A percentile compares a stretch with the other conserved stretches of the same genome.
These are phyloP conservation scores for Mamestra configurata DNA, from an alignment of 1,140 invertebrate genomes.

Conservation along the genomic window DNA sequence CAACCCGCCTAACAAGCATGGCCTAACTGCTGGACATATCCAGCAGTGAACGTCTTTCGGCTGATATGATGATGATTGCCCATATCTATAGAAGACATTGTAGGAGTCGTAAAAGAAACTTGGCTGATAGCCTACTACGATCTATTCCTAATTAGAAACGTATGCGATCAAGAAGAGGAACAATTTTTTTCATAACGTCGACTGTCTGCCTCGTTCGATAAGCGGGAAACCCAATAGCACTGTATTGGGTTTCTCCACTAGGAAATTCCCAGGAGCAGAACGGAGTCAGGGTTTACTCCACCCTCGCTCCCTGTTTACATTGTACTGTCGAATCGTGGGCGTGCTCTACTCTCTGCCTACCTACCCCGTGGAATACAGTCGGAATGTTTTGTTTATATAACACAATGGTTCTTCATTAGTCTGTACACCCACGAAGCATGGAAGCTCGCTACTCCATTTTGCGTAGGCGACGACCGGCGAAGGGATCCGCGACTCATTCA, in stretches of 20 bases:
- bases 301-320: too few species aligned
- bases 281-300: too few species aligned
- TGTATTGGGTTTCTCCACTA: too few species aligned
- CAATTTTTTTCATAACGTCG: background rate
- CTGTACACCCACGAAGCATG: background rate
- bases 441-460: background rate
- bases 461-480: background rate
- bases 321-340: background rate
- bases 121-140: slow-evolving; percentile 3
- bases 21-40: too few species aligned
- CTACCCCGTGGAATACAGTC: background rate
- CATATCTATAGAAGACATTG: slow-evolving; percentile 33
- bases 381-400: background rate
- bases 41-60: too few species aligned
- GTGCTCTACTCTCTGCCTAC: too few species aligned
- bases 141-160: slow-evolving; percentile 13
- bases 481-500: background rate
- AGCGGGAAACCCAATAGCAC: too few species aligned
- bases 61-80: too few species aligned
- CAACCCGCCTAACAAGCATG: too few species aligned
- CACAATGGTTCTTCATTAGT: background rate
- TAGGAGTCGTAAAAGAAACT: slow-evolving; percentile 15
- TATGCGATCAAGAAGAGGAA: background rate
- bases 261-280: too few species aligned
- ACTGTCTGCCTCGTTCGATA: too few species aligned